Evolutionary conservation across 2,888 invertebrate species (phyloP).

Genomic region (Stenurella melanura): DNA sequence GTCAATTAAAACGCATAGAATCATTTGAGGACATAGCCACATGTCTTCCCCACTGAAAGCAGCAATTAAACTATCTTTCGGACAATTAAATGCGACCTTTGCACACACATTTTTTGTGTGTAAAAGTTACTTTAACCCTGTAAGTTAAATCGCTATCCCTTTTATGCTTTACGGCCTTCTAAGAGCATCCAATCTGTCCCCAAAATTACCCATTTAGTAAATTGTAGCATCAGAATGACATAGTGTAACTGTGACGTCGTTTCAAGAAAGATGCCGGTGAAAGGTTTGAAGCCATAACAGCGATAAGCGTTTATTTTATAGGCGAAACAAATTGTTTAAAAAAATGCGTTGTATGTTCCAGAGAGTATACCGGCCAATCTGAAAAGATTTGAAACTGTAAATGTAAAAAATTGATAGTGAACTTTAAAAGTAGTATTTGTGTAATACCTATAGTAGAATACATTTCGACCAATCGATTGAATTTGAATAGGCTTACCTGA

Average conservation of each 20-base stretch:
- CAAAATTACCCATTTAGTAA: neutral
- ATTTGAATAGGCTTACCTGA: no score
- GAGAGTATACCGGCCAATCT: neutral
- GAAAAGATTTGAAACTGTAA: no score
- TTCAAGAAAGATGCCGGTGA: neutral
- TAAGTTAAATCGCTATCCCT: neutral
- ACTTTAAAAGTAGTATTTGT: no score
- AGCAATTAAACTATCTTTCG: no score
- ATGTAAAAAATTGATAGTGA: no score
- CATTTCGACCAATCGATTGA: no score
- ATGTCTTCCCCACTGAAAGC: no score
- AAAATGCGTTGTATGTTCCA: neutral
- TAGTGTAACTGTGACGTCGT: neutral
- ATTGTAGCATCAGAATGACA: neutral
- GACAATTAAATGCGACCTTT: no score
- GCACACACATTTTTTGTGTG: neutral
- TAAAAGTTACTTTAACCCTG: neutral
- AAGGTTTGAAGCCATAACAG: neutral
- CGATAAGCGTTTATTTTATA: neutral
- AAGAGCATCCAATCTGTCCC: neutral
- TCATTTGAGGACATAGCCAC: no score
- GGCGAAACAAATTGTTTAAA: neutral
- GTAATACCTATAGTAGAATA: no score
- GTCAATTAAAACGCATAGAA: no score
- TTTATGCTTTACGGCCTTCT: neutral